Evolutionary conservation across 2,113 vertebrate genomes (phyloP), one percentile per base, ranked within the genome.

Genomic region (Nannobrachium achirus): DNA sequence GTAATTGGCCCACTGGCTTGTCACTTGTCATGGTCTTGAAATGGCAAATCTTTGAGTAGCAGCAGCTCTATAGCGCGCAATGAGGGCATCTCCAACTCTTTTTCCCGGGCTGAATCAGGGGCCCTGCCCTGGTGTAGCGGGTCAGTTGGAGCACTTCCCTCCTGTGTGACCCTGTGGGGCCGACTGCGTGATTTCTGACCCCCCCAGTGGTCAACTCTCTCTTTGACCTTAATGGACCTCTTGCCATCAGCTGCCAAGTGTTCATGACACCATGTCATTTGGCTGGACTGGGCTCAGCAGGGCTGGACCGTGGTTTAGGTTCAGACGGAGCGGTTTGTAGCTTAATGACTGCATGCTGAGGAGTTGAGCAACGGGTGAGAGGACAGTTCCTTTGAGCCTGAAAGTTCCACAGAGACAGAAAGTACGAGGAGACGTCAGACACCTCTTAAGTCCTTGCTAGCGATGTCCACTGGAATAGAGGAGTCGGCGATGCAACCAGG

Each of bases 341-440:
- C 75, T 78, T 80, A 71, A 75, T 16, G 69, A 57, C 71, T 66
- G 68, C 79, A 82, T 79, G 87, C 81, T 74, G 64, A 74, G 61
- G 73, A 63, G 70, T 71, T 66, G 19, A 1, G 68, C 39, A 56
- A n/a, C 56, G 25, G 49, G 38, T n/a, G 46, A 63, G 3, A 42
- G 64, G 56, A 49, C 58, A 39, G 40, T 82, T 72, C 33, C 33
- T 61, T 65, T 70, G 46, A 69, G 68, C 64, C 60, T 69, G 44
- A 44, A 19, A 15, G 66, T 50, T n/a, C 51, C 18, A 58, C 59
- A 61, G 20, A 62, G 52, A 72, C 46, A 75, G 20, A 8, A 63
- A 61, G 38, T 46, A 2, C 61, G 40, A 44, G 42, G 18, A 41
- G 38, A 64, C 16, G 20, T 52, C 33, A 39, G 49, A 66, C 0